These are phyloP conservation scores for Oriolus oriolus DNA, from an alignment of 2,113 vertebrate species.

Conservation along the genomic window DNA sequence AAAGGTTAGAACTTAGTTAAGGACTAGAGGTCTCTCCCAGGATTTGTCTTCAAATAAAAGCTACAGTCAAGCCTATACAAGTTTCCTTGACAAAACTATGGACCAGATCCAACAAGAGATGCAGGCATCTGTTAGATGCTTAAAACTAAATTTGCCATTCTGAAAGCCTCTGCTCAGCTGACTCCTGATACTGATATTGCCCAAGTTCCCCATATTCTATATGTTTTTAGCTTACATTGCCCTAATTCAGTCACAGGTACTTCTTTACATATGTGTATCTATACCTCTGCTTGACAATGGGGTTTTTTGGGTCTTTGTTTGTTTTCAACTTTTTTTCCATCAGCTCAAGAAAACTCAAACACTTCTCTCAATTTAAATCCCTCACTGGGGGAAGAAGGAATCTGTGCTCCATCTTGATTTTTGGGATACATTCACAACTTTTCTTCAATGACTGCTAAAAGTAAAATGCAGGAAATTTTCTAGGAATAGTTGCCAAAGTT, in stretches of 20 bases:
- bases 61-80: background rate
- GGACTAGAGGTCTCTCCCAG: background rate
- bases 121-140: background rate
- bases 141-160: background rate
- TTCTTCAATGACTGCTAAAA: background rate
- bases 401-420: background rate
- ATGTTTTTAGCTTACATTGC: background rate
- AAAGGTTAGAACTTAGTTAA: conserved; percentile 38
- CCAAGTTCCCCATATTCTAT: background rate
- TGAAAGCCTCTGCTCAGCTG: background rate
- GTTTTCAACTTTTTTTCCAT: too few relatives aligned
- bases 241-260: background rate
- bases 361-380: background rate
- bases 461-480: background rate
- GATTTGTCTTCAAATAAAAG: conserved; percentile 37
- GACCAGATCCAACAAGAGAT: background rate
- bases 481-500: background rate
- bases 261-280: background rate
- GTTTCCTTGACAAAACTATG: background rate
- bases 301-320: too few relatives aligned
- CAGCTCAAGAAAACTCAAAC: background rate
- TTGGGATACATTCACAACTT: background rate
- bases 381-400: background rate
- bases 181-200: background rate
- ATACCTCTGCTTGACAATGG: background rate